phyloP scores from a whole-genome alignment of 1,140 invertebrate genomes.

The Carposina sasakii region DNA sequence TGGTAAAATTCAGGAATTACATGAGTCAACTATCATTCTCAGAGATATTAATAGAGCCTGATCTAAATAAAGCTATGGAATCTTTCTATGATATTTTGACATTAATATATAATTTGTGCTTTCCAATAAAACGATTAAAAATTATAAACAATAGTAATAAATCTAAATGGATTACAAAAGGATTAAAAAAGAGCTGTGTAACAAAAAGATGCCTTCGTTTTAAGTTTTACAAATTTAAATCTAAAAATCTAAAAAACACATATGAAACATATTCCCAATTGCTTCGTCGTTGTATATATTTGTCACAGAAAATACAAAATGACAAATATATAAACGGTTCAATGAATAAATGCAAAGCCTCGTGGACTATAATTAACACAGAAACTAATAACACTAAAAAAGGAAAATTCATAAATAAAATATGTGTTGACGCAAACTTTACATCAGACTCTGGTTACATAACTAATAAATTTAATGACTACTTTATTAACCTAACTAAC shows the following conservation, averaged over 20 bases:
- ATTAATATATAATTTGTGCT: slow-evolving; percentile 1
- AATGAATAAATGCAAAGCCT: no score
- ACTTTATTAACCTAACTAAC: not conserved
- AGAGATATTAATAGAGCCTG: not conserved
- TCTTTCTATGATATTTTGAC: slow-evolving; percentile 1
- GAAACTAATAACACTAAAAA: not conserved
- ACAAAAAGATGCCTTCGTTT: no score
- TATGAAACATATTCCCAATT: no score
- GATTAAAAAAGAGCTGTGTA: not conserved
- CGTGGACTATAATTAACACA: not conserved
- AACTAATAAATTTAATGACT: not conserved
- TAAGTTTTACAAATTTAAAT: no score
- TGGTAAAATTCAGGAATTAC: not conserved
- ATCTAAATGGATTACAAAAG: not conserved
- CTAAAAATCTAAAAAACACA: no score
- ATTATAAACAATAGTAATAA: not conserved
- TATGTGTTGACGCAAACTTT: no score
- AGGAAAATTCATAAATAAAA: not conserved
- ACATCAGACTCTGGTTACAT: not conserved
- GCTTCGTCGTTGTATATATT: not conserved
- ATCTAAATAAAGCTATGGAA: not conserved
- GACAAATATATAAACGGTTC: not conserved
- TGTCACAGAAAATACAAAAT: not conserved
- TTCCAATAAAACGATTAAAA: not conserved
- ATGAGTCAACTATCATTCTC: not conserved